phyloP scores from a whole-genome alignment of 2,113 vertebrate genomes.

The Caranx melampygus region DNA sequence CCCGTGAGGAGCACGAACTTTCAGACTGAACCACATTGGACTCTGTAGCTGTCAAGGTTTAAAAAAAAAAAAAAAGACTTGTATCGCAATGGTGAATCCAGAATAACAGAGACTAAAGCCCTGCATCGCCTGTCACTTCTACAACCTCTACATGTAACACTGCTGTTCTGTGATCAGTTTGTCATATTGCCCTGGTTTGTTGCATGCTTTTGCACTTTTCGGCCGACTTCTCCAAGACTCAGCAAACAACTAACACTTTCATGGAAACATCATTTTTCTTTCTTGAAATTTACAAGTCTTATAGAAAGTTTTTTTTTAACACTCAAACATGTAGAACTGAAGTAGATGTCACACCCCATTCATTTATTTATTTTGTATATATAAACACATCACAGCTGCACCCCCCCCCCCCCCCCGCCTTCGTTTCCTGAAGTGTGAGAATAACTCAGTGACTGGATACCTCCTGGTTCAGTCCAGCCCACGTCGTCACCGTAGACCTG shows the following conservation, averaged over 20 bases:
- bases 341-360: slow-evolving; percentile 33
- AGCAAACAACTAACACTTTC: slow-evolving; percentile 50
- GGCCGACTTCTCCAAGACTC: slow-evolving; percentile 39
- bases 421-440: slow-evolving; percentile 31
- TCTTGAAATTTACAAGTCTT: slow-evolving; percentile 77
- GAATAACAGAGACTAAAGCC: not conserved
- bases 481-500: slow-evolving; percentile 13
- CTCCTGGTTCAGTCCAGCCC: slow-evolving; percentile 3
- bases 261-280: slow-evolving; percentile 50
- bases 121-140: slow-evolving; percentile 3
- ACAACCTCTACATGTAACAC: not conserved
- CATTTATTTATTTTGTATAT: slow-evolving; percentile 67
- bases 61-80: not conserved
- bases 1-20: not conserved
- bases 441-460: slow-evolving; percentile 10
- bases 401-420: slow-evolving; percentile 11
- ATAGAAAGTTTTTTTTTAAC: slow-evolving; percentile 58
- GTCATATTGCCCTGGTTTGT: slow-evolving; percentile 42
- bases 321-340: slow-evolving; percentile 36
- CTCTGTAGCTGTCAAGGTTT: not conserved
- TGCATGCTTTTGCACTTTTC: slow-evolving; percentile 76
- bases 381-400: slow-evolving; percentile 3
- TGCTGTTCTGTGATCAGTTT: slow-evolving; percentile 4
- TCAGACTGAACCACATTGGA: not conserved
- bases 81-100: not conserved